Conservation (phyloP, 2,797 vertebrate species). For the Tenualosa thibaudeaui region DNA sequence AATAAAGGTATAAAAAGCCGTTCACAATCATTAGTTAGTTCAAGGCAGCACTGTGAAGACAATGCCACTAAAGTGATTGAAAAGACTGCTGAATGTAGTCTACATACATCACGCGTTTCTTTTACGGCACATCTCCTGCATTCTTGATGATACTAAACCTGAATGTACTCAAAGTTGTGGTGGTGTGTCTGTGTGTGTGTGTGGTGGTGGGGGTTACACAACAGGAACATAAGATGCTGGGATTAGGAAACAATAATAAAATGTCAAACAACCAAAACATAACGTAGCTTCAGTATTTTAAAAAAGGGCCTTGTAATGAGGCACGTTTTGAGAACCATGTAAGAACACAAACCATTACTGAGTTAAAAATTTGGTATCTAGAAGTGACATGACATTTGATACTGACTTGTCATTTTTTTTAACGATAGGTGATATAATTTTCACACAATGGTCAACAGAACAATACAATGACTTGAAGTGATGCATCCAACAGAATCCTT, state of each 20-base stretch:
- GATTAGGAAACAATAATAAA: not conserved
- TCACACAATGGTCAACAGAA: not conserved
- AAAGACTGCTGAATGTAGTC: not conserved
- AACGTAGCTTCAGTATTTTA: not conserved
- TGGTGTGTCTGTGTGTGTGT: not conserved
- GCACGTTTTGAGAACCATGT: not conserved
- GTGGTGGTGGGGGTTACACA: not conserved
- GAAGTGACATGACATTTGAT: not conserved
- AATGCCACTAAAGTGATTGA: conserved; percentile 8
- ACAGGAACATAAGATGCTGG: not conserved
- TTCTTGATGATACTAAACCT: conserved; percentile 37
- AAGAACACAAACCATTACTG: not conserved
- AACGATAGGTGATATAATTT: not conserved
- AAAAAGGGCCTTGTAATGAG: not conserved
- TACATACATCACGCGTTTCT: conserved; percentile 34
- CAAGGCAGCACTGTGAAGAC: conserved; percentile 27
- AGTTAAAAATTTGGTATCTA: not conserved
- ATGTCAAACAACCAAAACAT: not conserved
- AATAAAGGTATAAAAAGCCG: conserved; percentile 34
- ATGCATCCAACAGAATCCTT: not conserved
- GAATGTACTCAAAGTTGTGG: not conserved
- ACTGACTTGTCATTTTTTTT: not conserved
- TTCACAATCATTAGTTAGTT: conserved; percentile 29
- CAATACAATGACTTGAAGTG: not conserved
- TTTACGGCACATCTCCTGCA: conserved; percentile 32